Base-by-base conservation (phyloP, 1,140 invertebrate species). In the Habropoda laboriosa region DNA sequence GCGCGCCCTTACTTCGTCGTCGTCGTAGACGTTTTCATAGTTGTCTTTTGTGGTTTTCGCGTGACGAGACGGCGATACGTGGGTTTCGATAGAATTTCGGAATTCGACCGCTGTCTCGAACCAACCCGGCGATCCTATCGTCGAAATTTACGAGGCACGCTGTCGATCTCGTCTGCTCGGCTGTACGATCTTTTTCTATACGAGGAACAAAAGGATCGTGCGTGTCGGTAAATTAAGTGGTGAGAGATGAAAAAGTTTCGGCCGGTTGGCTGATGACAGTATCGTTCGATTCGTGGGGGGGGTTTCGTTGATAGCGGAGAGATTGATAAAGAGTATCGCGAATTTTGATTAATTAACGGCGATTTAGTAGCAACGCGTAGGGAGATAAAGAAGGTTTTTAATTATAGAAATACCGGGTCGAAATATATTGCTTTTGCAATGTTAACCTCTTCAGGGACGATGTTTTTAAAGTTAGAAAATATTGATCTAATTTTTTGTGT, bases 91-190 rank as follows among this genome's bases (percentile, higher is more conserved):
- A 77, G 63, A 79, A 68, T 67, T 58, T 68, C 27, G 60, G 38
- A 72, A 79, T 80, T 67, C 64, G 27, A 18, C 63, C 8, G 3
- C 21, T 30, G 57, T 30, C 35, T 51, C 66, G 67, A 7, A 45
- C 24, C 21, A 12, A 13, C 27, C n/a, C 51, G 72, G 51, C 32
- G 66, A 70, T 63, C 64, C 42, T 71, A 81, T 63, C 72, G 24
- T 32, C 24, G 40, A 81, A 82, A 83, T 83, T 83, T 78, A 82
- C 67, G 80, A 71, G 57, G 27, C 49, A 24, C 27, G 71, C 35
- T 66, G 71, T 80, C 57, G 68, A 83, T 82, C 79, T 70, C 40
- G n/a, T n/a, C 18, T n/a, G n/a, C n/a, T n/a, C 10, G 38, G 32
- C 8, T 16, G 55, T 61, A 47, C n/a, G n/a, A n/a, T 45, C 27